Evolutionary conservation across 2,113 vertebrate genomes (phyloP).

Genomic region (Rana temporaria): DNA sequence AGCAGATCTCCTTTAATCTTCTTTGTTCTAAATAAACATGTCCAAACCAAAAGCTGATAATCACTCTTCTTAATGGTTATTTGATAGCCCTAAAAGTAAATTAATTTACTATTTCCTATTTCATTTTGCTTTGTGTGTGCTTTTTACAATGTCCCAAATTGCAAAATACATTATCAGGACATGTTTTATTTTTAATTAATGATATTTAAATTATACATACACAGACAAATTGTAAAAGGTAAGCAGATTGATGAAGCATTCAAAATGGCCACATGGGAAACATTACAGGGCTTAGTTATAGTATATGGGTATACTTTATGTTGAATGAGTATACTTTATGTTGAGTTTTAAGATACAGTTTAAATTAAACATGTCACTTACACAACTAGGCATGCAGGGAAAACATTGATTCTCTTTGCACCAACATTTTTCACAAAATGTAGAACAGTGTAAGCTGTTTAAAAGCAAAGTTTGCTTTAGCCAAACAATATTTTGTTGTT

Average conservation of each 20-base stretch:
- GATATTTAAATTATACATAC: background rate
- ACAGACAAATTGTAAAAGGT: background rate
- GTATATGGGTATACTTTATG: too few species aligned
- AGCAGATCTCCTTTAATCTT: conserved; percentile 50
- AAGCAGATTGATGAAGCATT: background rate
- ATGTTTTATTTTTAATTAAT: background rate
- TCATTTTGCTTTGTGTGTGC: background rate
- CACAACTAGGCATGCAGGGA: too few species aligned
- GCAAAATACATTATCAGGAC: background rate
- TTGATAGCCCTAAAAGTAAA: conserved; percentile 39
- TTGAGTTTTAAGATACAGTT: too few species aligned
- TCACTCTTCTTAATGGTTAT: conserved; percentile 46
- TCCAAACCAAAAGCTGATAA: conserved; percentile 45
- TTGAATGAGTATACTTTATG: too few species aligned
- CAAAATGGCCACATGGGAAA: background rate
- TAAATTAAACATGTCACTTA: too few species aligned
- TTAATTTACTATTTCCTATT: conserved; percentile 1
- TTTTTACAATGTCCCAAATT: conserved; percentile 10
- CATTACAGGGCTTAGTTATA: too few species aligned
- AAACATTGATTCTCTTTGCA: too few species aligned
- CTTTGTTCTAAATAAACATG: conserved; percentile 51
- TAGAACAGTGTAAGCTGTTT: too few species aligned
- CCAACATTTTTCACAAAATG: too few species aligned
- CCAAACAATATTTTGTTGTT: too few species aligned
- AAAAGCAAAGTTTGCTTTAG: too few species aligned